phyloP scores from a whole-genome alignment of 92 coral and sea anemone genomes.

The Epizoanthus scotinus region DNA sequence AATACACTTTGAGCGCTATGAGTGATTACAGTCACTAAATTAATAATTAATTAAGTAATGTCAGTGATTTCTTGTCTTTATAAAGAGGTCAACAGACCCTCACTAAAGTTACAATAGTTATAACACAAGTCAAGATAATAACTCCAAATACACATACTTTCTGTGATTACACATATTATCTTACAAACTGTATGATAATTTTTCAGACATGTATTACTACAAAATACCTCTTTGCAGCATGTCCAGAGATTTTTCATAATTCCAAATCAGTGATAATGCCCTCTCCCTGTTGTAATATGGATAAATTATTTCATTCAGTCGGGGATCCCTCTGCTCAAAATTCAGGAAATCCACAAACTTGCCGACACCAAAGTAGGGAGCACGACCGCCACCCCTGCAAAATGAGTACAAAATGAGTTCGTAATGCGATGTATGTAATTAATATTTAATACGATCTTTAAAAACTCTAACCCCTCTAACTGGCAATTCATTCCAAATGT shows the following conservation, averaged over 20 bases:
- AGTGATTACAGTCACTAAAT: too few species aligned
- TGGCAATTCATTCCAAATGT: too few species aligned
- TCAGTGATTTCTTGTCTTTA: too few species aligned
- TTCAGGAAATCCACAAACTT: slow-evolving; percentile 90
- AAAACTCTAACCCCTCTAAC: too few species aligned
- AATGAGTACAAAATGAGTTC: not conserved
- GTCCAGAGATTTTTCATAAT: slow-evolving; percentile 84
- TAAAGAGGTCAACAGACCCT: too few species aligned
- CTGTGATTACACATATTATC: not conserved
- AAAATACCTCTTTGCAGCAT: slow-evolving; percentile 86
- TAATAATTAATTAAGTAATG: too few species aligned
- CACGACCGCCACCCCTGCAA: slow-evolving; percentile 95
- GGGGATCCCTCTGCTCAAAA: slow-evolving; percentile 95
- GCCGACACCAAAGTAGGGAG: slow-evolving; percentile 77
- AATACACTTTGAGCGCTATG: too few species aligned
- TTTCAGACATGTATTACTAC: not conserved
- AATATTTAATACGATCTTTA: not conserved
- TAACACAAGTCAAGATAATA: too few species aligned
- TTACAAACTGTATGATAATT: too few species aligned
- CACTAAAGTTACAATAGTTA: too few species aligned
- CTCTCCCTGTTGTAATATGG: slow-evolving; percentile 89
- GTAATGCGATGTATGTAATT: not conserved
- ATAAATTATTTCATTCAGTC: slow-evolving; percentile 90
- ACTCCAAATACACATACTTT: too few species aligned
- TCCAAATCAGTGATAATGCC: slow-evolving; percentile 84